Conservation (phyloP, 1,140 invertebrate genomes). For the Paralvinella palmiformis region DNA sequence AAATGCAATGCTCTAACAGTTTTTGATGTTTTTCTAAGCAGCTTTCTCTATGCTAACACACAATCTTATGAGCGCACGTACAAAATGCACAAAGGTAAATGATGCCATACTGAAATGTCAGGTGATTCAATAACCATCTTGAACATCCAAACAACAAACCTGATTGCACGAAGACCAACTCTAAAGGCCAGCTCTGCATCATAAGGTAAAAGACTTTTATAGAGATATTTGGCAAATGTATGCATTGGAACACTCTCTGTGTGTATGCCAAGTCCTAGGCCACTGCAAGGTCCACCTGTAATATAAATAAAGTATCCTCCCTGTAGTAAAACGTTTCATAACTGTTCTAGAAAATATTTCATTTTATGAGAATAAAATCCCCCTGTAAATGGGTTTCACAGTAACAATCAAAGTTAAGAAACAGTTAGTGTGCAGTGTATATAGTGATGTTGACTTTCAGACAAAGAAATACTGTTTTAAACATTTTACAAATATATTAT, state of each 20-base stretch:
- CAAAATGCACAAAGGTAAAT: not conserved
- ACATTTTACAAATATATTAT: too few relatives aligned
- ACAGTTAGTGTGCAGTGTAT: too few relatives aligned
- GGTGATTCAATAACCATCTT: too few relatives aligned
- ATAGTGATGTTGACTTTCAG: too few relatives aligned
- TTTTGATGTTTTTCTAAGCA: too few relatives aligned
- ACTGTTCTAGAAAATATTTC: constrained; percentile 2
- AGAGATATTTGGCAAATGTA: constrained; percentile 73
- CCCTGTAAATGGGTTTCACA: too few relatives aligned
- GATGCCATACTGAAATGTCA: not conserved
- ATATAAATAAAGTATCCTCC: constrained; percentile 2
- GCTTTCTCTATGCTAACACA: not conserved
- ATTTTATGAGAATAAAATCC: too few relatives aligned
- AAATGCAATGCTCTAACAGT: constrained; percentile 20
- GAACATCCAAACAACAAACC: too few relatives aligned
- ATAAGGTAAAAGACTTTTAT: constrained; percentile 63
- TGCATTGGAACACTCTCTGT: constrained; percentile 73
- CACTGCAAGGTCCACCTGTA: constrained; percentile 68
- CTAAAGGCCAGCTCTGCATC: constrained; percentile 72
- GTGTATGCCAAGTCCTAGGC: constrained; percentile 68
- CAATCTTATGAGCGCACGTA: not conserved
- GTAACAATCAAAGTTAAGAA: too few relatives aligned
- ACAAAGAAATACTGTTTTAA: too few relatives aligned
- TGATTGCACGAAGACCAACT: constrained; percentile 57
- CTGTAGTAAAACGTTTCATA: constrained; percentile 17